A percentile compares a stretch with the other conserved stretches of the same genome.
phyloP scores from a whole-genome alignment of 2,888 invertebrate species.

The Microchrysa polita region DNA sequence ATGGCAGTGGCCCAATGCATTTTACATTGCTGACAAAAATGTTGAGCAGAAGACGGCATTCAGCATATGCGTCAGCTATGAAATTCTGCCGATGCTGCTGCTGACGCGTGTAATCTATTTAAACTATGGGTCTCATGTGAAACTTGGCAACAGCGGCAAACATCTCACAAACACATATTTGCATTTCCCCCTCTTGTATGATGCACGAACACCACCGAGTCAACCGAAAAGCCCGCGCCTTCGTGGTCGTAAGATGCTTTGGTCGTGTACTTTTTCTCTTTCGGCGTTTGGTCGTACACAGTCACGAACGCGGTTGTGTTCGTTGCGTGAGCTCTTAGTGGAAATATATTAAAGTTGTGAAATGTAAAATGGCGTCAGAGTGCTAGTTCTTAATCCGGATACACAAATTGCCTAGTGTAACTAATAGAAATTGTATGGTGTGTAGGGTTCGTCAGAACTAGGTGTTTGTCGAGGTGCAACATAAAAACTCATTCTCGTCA shows the following conservation, averaged over 20 bases:
- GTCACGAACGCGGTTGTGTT: constrained; percentile 44
- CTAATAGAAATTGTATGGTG: constrained; percentile 38
- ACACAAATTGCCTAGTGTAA: constrained; percentile 46
- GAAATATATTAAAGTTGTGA: constrained; percentile 21
- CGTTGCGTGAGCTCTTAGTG: constrained; percentile 17
- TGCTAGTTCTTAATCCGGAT: constrained; percentile 47
- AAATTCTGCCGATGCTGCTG: too few relatives aligned
- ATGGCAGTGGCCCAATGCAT: too few relatives aligned
- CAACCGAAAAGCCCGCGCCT: background rate
- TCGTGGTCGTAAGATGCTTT: constrained; percentile 37
- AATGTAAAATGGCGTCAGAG: constrained; percentile 50
- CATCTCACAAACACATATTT: background rate
- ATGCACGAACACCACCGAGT: background rate
- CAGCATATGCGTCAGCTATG: too few relatives aligned
- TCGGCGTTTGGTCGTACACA: constrained; percentile 45
- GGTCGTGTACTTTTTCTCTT: constrained; percentile 40
- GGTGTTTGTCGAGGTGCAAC: background rate
- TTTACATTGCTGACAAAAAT: too few relatives aligned
- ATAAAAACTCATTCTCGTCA: constrained; percentile 21
- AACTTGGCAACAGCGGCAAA: background rate
- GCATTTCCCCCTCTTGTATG: background rate
- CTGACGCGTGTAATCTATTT: too few relatives aligned
- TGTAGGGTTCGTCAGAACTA: background rate
- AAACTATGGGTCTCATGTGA: too few relatives aligned
- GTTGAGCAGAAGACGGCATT: too few relatives aligned